A percentile compares a stretch with the other conserved stretches of the same genome.
These are phyloP conservation scores for Steromphala cineraria DNA, from an alignment of 2,888 invertebrate species.

Conservation along the genomic window DNA sequence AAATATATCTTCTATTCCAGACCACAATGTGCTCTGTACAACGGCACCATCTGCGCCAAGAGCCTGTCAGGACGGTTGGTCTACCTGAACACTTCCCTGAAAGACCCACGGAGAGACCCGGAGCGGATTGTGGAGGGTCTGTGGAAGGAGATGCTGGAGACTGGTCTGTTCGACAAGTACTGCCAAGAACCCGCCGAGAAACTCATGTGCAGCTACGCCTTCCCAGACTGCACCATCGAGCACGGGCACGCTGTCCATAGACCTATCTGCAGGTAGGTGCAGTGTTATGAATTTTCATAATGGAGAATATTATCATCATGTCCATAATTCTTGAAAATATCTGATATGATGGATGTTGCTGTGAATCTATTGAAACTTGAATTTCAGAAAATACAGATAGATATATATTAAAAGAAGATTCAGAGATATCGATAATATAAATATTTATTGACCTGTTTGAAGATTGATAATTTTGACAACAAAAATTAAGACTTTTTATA, in stretches of 20 bases:
- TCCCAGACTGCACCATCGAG: slow-evolving; percentile 83
- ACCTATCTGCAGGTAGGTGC: slow-evolving; percentile 58
- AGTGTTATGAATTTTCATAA: not conserved
- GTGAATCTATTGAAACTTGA: too few species aligned
- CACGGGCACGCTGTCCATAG: slow-evolving; percentile 35
- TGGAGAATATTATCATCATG: too few species aligned
- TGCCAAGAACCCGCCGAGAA: slow-evolving; percentile 92
- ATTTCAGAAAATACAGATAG: too few species aligned
- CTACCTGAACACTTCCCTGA: slow-evolving; percentile 43
- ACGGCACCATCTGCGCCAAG: slow-evolving; percentile 56
- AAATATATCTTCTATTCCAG: not conserved
- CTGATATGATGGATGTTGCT: too few species aligned
- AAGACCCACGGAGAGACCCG: slow-evolving; percentile 35
- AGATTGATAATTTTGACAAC: too few species aligned
- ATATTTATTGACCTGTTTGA: too few species aligned
- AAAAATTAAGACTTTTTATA: too few species aligned
- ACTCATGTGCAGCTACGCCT: slow-evolving; percentile 92
- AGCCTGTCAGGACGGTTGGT: slow-evolving; percentile 50
- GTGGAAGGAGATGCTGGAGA: slow-evolving; percentile 43
- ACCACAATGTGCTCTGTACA: slow-evolving; percentile 42
- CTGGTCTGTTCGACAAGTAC: slow-evolving; percentile 32
- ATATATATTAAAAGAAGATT: too few species aligned
- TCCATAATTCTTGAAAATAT: too few species aligned
- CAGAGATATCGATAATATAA: too few species aligned
- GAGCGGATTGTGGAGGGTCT: slow-evolving; percentile 51